Evolutionary conservation across 2,797 vertebrate species (phyloP).

Genomic region (Macrochelys suwanniensis): DNA sequence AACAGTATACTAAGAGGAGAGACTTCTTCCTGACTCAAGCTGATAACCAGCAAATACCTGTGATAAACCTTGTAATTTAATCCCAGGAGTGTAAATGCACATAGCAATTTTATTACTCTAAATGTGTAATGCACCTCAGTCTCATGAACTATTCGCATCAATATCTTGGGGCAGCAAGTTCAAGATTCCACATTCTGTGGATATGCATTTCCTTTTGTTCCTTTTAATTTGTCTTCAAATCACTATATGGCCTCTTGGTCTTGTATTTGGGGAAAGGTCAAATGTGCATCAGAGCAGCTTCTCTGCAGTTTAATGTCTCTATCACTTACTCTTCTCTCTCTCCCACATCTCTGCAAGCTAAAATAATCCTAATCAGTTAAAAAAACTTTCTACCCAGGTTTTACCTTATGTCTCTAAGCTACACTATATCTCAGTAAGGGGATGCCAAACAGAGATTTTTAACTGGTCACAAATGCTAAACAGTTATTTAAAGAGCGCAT

Average conservation of each 20-base stretch:
- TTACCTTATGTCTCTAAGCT: not conserved
- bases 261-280: not conserved
- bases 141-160: conserved; percentile 11
- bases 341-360: not conserved
- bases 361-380: not conserved
- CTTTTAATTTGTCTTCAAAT: not conserved
- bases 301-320: not conserved
- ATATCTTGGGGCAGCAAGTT: not conserved
- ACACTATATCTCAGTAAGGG: not conserved
- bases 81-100: not conserved
- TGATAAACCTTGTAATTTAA: not conserved
- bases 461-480: not conserved
- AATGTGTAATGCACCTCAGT: not conserved
- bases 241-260: not conserved
- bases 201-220: not conserved
- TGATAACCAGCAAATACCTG: not conserved
- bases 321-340: not conserved
- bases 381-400: not conserved
- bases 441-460: not conserved
- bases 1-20: not conserved
- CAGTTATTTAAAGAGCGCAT: not conserved
- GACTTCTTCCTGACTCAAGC: not conserved
- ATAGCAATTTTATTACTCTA: not conserved
- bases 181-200: not conserved
- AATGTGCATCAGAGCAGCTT: not conserved